Evolutionary conservation across 2,797 vertebrate species (phyloP), one percentile per base, ranked within the genome.

Genomic region (Ibycter americanus): DNA sequence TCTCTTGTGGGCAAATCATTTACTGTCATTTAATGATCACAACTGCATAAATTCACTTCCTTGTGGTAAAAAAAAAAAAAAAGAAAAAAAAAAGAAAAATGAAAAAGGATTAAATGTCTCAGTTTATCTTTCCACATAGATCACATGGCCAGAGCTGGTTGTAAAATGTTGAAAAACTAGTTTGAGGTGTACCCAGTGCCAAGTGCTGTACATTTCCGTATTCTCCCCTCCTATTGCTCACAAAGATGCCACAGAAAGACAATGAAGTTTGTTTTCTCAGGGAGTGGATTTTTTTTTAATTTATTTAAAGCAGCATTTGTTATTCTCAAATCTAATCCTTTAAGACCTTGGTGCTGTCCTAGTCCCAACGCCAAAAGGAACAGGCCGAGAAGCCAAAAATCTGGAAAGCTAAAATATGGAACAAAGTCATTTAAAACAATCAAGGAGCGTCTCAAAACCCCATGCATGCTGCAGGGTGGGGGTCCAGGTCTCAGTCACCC

Each of bases 131-230:
- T 97, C 96, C 88, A 84, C 26, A 14, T 51, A 82, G 49, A 94
- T 97, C 97, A 97, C 93, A 55, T 95, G 96, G 89, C 63, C 47
- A 54, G 83, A 93, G 85, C 55, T 86, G 81, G 77, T 96, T 93
- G 77, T 68, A 94, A 97, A 98, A 98, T 97, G 98, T 97, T 94
- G 98, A 96, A 96, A 89, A 97, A 98, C 92, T 14, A 83, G 98
- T 98, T 97, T 96, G 88, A 93, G 96, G 65, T 42, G 80, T 77
- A 66, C 83, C n/a, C 6, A 17, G 93, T 90, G 97, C 98, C 98
- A 98, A 87, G 72, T 29, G 20, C 96, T 77, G 85, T 70, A 94
- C 74, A 54, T 88, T 96, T 95, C 92, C 96, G 83, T 97, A 87
- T 98, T 95, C 88, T 81, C 80, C 61, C 62, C 74, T 95, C 42